Conservation (phyloP, 2,888 invertebrate species). For the Agriotes lineatus region DNA sequence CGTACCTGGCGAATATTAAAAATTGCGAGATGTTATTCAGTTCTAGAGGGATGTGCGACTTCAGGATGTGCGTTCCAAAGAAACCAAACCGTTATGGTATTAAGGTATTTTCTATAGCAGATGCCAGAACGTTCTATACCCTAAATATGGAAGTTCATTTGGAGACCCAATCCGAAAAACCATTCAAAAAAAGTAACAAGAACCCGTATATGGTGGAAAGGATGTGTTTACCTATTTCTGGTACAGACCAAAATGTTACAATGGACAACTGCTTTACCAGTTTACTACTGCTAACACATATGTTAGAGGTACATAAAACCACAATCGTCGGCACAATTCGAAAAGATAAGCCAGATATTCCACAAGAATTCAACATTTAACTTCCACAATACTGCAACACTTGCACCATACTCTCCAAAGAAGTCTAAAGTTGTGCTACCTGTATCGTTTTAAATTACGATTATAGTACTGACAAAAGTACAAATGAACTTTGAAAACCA, state of each 20-base stretch:
- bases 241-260: constrained; percentile 37
- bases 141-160: constrained; percentile 42
- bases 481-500: neutral
- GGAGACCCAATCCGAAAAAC: constrained; percentile 39
- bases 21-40: no score
- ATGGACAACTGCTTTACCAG: constrained; percentile 42
- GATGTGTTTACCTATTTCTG: no score
- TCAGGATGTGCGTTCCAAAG: constrained; percentile 38
- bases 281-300: constrained; percentile 22
- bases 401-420: constrained; percentile 33
- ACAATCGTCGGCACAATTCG: constrained; percentile 27
- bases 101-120: no score
- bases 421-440: no score
- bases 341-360: constrained; percentile 39
- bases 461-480: constrained; percentile 10
- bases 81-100: constrained; percentile 40
- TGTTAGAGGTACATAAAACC: constrained; percentile 24
- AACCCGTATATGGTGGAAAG: constrained; percentile 13
- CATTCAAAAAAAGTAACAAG: constrained; percentile 18
- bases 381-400: neutral
- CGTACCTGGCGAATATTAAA: constrained; percentile 25
- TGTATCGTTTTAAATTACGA: constrained; percentile 35
- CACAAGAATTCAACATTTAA: constrained; percentile 23
- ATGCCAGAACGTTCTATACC: no score
- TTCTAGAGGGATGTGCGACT: constrained; percentile 40